Base-by-base conservation (phyloP, 2,113 vertebrate genomes). In the Vicugna pacos region DNA sequence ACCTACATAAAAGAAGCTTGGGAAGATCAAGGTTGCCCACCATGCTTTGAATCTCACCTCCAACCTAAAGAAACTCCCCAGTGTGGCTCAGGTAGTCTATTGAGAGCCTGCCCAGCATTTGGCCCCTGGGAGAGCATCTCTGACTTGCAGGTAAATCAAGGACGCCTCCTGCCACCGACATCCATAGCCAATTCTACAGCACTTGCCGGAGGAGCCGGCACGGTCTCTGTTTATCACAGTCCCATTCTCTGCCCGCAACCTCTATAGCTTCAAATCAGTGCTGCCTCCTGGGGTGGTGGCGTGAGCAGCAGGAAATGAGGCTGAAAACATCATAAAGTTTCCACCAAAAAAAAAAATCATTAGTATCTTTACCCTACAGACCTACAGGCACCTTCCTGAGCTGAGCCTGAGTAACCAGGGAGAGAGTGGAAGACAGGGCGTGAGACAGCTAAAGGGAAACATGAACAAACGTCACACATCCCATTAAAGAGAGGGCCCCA, bases 341-440 rank as follows among this genome's bases (percentile, higher is more conserved):
- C 30, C 89, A 89, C 38, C 38, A 42, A 42, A 56, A 12, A 48
- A 20, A 58, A 92, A 96, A 95, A 94, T 95, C 93, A 95, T 96
- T 91, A 95, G 96, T 89, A 93, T 96, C 96, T 97, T 97, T 93
- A 94, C 93, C 89, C 97, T 90, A 64, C 95, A 96, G 98, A 98
- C 96, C 96, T 84, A 87, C 90, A 83, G 77, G 56, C 35, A 83
- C 93, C 67, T 92, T 77, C 97, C 38, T 0, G 62, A 82, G 30
- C 38, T 16, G 38, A 35, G 19, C 15, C 24, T 7, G 42, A 30
- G 42, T 0, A 5, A 4, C 17, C 35, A 0, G 0, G 6, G 32
- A 50, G 65, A 11, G 19, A 38, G 64, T 50, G 91, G 85, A 69
- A 73, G 93, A 82, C 88, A 83, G 88, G 65, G 56, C 13, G 6